Percentiles rank a stretch among this genome's conserved stretches.
Conservation (phyloP, 1,140 invertebrate species). For the Colletes latitarsis region DNA sequence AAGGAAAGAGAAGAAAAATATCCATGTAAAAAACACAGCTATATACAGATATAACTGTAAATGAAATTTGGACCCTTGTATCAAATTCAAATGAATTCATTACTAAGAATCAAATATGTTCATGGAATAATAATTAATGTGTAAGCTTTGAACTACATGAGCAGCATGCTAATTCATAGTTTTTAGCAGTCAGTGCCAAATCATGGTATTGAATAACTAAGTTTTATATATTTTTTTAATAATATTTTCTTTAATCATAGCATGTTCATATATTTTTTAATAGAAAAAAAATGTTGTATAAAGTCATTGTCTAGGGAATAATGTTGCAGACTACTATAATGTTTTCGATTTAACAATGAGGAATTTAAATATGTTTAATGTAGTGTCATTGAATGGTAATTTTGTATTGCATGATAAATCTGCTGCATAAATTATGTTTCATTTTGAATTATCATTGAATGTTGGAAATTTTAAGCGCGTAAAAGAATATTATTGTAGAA, state of each 20-base stretch:
- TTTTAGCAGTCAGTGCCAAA: not conserved
- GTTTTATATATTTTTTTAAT: not conserved
- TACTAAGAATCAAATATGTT: not conserved
- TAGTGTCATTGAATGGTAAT: slow-evolving; percentile 76
- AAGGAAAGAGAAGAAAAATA: not conserved
- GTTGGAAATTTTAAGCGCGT: not conserved
- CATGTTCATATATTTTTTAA: not conserved
- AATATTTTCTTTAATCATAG: not conserved
- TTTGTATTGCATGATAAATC: slow-evolving; percentile 53
- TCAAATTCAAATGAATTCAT: slow-evolving; percentile 25
- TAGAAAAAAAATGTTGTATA: not conserved
- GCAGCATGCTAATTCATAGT: slow-evolving; percentile 4
- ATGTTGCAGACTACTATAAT: not conserved
- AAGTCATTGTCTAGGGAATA: not conserved
- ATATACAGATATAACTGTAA: not conserved
- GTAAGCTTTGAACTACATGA: not conserved
- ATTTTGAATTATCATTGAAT: slow-evolving; percentile 70
- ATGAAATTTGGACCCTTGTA: not conserved
- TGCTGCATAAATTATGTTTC: slow-evolving; percentile 68
- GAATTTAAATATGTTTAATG: slow-evolving; percentile 53
- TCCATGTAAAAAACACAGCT: not conserved
- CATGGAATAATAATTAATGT: slow-evolving; percentile 16
- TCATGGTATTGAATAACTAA: not conserved
- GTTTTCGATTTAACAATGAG: slow-evolving; percentile 21
- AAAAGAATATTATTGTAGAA: slow-evolving; percentile 47